Conservation (phyloP, 2,797 vertebrate species). For the Meda fulgida region DNA sequence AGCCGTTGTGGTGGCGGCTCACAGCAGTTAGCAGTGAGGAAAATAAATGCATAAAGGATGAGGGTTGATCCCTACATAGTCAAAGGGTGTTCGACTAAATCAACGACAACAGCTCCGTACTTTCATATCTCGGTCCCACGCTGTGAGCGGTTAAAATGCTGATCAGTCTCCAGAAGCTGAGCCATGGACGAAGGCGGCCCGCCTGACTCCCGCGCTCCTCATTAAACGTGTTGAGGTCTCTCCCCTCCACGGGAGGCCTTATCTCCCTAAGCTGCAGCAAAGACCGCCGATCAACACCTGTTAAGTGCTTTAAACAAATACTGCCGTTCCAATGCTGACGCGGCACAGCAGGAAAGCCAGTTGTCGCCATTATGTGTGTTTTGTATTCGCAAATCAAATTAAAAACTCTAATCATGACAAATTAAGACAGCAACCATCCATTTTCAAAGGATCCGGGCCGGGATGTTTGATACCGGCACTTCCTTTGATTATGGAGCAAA, state of each 20-base stretch:
- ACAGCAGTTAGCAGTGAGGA: slow-evolving; percentile 64
- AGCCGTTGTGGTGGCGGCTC: slow-evolving; percentile 63
- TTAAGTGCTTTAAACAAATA: slow-evolving; percentile 64
- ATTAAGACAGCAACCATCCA: slow-evolving; percentile 38
- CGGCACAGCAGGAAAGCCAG: slow-evolving; percentile 49
- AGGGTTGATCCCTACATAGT: slow-evolving; percentile 71
- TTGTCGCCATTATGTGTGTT: slow-evolving; percentile 36
- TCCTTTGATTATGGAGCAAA: slow-evolving; percentile 1
- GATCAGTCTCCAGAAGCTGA: slow-evolving; percentile 80
- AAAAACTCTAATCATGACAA: slow-evolving; percentile 53
- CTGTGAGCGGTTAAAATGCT: slow-evolving; percentile 90
- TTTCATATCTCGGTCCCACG: slow-evolving; percentile 84
- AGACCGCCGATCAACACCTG: slow-evolving; percentile 69
- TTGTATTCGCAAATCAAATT: slow-evolving; percentile 51
- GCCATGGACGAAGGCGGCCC: slow-evolving; percentile 77
- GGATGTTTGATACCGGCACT: slow-evolving; percentile 11
- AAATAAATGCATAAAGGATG: slow-evolving; percentile 68
- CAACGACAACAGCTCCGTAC: slow-evolving; percentile 82
- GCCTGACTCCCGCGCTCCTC: slow-evolving; percentile 83
- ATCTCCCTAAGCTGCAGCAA: slow-evolving; percentile 67
- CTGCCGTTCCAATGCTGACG: slow-evolving; percentile 46
- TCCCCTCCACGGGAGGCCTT: slow-evolving; percentile 76
- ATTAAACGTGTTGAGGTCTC: slow-evolving; percentile 85
- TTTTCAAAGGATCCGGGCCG: neutral
- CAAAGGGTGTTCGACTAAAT: slow-evolving; percentile 77